Conservation (phyloP, 1,140 invertebrate species). For the Pseudomyrmex pallidus region DNA sequence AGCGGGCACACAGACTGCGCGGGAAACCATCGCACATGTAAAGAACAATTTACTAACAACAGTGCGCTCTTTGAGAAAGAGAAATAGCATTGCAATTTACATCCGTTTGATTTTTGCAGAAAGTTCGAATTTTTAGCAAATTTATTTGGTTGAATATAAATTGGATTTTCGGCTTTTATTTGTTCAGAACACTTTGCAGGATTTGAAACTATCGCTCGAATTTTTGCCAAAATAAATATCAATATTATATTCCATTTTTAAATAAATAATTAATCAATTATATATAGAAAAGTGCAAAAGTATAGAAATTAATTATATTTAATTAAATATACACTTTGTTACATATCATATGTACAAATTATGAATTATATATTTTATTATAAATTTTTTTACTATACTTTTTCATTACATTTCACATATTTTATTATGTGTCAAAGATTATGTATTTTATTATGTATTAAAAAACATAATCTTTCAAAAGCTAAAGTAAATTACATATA, state of each 20-base stretch:
- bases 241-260: background rate
- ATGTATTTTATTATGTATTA: no score
- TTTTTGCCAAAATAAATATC: background rate
- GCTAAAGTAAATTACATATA: no score
- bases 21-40: conserved; percentile 29
- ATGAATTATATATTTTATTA: no score
- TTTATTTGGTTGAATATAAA: background rate
- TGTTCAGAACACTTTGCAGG: background rate
- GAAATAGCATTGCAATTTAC: conserved; percentile 36
- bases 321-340: no score
- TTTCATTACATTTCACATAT: no score
- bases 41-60: conserved; percentile 39
- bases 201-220: background rate
- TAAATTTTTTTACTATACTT: no score
- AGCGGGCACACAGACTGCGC: conserved; percentile 3
- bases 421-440: no score
- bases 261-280: background rate
- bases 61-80: conserved; percentile 36
- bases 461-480: no score
- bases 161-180: background rate
- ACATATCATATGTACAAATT: no score
- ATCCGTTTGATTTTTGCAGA: conserved; percentile 4
- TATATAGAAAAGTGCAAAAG: no score
- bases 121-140: conserved; percentile 28
- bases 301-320: no score